phyloP scores from a whole-genome alignment of 1,140 invertebrate genomes.

The Listronotus bonariensis region DNA sequence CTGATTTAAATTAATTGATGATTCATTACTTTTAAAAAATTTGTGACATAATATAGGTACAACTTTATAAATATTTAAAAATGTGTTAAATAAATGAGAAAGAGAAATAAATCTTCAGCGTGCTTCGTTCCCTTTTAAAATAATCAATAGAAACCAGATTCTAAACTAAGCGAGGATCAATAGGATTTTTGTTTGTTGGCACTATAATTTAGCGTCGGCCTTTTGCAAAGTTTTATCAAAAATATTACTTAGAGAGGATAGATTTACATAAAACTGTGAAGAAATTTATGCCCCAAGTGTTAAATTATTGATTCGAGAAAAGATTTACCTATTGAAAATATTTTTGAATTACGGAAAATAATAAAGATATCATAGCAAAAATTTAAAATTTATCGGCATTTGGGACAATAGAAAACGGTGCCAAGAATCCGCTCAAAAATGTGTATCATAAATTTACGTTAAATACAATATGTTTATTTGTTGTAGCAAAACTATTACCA shows the following conservation, averaged over 20 bases:
- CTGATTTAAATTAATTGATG: too few species aligned
- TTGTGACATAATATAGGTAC: neutral
- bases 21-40: too few species aligned
- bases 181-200: conserved; percentile 32
- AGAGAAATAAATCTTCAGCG: conserved; percentile 21
- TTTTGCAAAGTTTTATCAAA: conserved; percentile 21
- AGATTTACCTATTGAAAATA: neutral
- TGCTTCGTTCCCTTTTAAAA: conserved; percentile 11
- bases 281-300: conserved; percentile 4
- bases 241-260: conserved; percentile 14
- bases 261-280: conserved; percentile 22
- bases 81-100: conserved; percentile 5
- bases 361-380: too few species aligned
- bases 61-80: conserved; percentile 8
- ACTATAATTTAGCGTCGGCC: conserved; percentile 3
- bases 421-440: too few species aligned
- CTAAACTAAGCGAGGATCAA: conserved; percentile 22
- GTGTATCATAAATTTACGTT: too few species aligned
- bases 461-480: too few species aligned
- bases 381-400: too few species aligned
- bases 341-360: too few species aligned
- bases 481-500: too few species aligned
- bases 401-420: too few species aligned
- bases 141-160: conserved; percentile 33
- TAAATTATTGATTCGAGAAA: conserved; percentile 8